Conservation (phyloP, 1,140 invertebrate genomes). For the Cydia pomonella region DNA sequence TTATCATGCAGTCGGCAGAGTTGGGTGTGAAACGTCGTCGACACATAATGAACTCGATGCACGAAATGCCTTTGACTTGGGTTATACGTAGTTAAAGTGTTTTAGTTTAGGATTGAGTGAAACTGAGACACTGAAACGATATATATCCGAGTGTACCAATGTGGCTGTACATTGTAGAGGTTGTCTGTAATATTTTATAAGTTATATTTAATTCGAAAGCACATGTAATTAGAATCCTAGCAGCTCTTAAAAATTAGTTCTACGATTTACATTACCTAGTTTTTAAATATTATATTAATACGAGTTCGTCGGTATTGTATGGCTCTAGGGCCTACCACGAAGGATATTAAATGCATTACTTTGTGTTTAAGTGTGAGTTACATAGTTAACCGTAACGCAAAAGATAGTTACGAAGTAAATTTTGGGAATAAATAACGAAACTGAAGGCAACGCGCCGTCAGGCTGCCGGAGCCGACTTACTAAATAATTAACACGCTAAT, state of each 20-base stretch:
- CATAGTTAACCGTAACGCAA: not conserved
- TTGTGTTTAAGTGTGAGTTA: too few species aligned
- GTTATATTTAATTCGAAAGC: too few species aligned
- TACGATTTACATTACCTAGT: too few species aligned
- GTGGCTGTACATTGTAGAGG: too few species aligned
- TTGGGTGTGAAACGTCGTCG: conserved; percentile 53
- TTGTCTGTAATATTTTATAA: too few species aligned
- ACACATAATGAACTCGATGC: conserved; percentile 44
- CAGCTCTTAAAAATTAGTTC: too few species aligned
- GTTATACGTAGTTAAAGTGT: conserved; percentile 19
- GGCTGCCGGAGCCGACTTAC: conserved; percentile 45
- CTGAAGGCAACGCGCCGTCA: conserved; percentile 10
- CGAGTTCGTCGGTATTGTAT: too few species aligned
- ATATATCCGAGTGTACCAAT: not conserved
- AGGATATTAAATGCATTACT: too few species aligned
- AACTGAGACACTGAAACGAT: conserved; percentile 22
- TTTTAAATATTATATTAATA: too few species aligned
- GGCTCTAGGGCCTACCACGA: too few species aligned
- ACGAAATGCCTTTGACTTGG: conserved; percentile 49
- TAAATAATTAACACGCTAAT: conserved; percentile 78
- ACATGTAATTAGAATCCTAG: too few species aligned
- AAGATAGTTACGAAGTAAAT: conserved; percentile 13
- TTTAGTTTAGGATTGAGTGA: conserved; percentile 11
- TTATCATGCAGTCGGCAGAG: conserved; percentile 67
- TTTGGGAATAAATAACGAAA: conserved; percentile 31